Evolutionary conservation across 2,113 vertebrate genomes (phyloP).

Genomic region (Pseudolaguvia tuberculata): DNA sequence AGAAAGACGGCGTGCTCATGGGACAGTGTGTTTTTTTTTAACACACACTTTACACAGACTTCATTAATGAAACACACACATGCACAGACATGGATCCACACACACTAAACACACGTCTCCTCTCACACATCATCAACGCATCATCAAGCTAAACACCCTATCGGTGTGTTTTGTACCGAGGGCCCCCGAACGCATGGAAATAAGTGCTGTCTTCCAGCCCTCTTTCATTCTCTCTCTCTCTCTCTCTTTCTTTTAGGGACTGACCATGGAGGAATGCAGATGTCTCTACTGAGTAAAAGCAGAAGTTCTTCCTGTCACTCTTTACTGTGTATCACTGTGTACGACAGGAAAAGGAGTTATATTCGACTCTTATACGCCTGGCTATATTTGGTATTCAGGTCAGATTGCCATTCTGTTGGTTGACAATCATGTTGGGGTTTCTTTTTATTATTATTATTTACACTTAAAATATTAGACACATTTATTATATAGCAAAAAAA

Average conservation of each 20-base stretch:
- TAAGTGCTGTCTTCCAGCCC: slow-evolving; percentile 1
- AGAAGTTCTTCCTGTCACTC: slow-evolving; percentile 45
- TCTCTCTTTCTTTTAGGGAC: slow-evolving; percentile 48
- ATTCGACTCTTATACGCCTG: slow-evolving; percentile 1
- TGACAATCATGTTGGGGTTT: background rate
- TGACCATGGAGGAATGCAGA: slow-evolving; percentile 62
- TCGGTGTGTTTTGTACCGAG: background rate
- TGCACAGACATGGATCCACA: background rate
- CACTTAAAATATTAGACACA: background rate
- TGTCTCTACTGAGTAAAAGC: slow-evolving; percentile 55
- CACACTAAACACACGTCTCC: background rate
- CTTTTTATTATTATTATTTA: background rate
- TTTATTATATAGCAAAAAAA: background rate
- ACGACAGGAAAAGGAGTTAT: background rate
- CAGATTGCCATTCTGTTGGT: background rate
- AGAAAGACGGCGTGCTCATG: slow-evolving; percentile 52
- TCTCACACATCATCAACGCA: background rate
- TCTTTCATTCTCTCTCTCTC: background rate
- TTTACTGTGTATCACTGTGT: slow-evolving; percentile 34
- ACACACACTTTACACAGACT: slow-evolving; percentile 6
- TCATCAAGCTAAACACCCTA: background rate
- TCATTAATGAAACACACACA: slow-evolving; percentile 40
- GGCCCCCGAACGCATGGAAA: background rate
- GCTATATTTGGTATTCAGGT: slow-evolving; percentile 28
- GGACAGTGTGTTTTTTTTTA: slow-evolving; percentile 30